These are phyloP conservation scores for Nymphalis polychloros DNA, from an alignment of 2,888 invertebrate species.

Conservation along the genomic window DNA sequence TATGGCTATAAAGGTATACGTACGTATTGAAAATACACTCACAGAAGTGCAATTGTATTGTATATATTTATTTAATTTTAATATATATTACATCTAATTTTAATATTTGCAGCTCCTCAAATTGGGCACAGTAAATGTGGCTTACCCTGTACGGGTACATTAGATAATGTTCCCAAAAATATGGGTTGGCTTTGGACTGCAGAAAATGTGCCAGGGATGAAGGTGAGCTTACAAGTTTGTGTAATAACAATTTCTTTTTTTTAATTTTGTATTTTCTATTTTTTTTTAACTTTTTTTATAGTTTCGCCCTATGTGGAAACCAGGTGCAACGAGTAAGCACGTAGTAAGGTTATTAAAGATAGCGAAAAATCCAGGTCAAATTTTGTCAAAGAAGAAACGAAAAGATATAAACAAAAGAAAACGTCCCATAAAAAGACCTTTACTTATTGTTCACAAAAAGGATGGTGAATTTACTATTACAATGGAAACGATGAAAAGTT, in stretches of 20 bases:
- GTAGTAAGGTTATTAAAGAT: slow-evolving; percentile 64
- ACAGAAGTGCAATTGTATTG: not conserved
- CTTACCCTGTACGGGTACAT: slow-evolving; percentile 60
- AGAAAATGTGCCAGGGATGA: slow-evolving; percentile 66
- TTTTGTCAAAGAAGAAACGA: slow-evolving; percentile 61
- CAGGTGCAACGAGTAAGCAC: slow-evolving; percentile 71
- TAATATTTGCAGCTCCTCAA: slow-evolving; percentile 62
- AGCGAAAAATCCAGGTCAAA: slow-evolving; percentile 63
- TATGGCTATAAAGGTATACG: slow-evolving; percentile 78
- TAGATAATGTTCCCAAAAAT: slow-evolving; percentile 62
- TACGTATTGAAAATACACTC: slow-evolving; percentile 56
- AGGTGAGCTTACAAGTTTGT: slow-evolving; percentile 50
- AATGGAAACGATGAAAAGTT: slow-evolving; percentile 74
- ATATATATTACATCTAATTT: slow-evolving; percentile 7
- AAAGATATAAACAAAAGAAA: slow-evolving; percentile 54
- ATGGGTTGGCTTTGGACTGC: slow-evolving; percentile 80
- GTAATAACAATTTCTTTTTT: slow-evolving; percentile 1
- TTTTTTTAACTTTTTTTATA: slow-evolving; percentile 54
- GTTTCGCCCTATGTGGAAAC: slow-evolving; percentile 73
- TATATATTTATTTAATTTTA: slow-evolving; percentile 9
- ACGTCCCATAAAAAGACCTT: slow-evolving; percentile 63
- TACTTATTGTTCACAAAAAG: slow-evolving; percentile 67
- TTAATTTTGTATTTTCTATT: slow-evolving; percentile 29
- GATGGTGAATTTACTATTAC: slow-evolving; percentile 72
- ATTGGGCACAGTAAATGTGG: slow-evolving; percentile 71